Evolutionary conservation across 2,888 invertebrate species (phyloP).

Genomic region (Caenorhabditis doughertyi): DNA sequence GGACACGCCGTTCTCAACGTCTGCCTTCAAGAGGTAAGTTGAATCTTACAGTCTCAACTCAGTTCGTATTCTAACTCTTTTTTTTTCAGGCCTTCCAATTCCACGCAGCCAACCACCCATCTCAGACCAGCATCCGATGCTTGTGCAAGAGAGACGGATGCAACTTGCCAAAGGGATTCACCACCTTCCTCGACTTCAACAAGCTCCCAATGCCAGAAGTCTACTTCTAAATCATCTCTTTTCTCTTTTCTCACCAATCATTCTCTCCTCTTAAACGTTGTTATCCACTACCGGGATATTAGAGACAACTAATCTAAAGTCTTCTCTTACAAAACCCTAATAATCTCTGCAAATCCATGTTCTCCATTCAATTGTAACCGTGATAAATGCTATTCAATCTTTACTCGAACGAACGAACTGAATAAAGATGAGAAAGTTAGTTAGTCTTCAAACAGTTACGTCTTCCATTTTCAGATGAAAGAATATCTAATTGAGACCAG

Average conservation of each 20-base stretch:
- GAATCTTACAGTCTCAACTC: not conserved
- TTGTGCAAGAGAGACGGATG: constrained; percentile 77
- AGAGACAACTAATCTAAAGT: no score
- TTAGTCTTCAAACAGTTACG: no score
- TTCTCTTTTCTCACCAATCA: not conserved
- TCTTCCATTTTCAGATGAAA: no score
- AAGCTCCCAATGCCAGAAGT: constrained; percentile 38
- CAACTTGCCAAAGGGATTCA: constrained; percentile 61
- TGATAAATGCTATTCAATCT: constrained; percentile 1
- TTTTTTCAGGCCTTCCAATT: constrained; percentile 48
- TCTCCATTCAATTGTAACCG: not conserved
- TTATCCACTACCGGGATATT: no score
- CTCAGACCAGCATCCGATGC: constrained; percentile 74
- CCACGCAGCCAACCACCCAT: constrained; percentile 54
- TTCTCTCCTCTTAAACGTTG: no score
- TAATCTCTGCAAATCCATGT: no score
- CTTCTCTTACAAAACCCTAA: no score
- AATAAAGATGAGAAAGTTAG: constrained; percentile 21
- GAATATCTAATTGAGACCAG: no score
- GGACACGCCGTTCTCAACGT: constrained; percentile 73
- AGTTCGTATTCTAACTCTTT: not conserved
- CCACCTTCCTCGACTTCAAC: constrained; percentile 48
- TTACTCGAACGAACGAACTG: not conserved
- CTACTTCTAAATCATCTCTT: constrained; percentile 4
- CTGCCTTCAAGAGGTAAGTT: constrained; percentile 75